Conservation (phyloP, 2,113 vertebrate genomes). For the Zosterops pallidus region DNA sequence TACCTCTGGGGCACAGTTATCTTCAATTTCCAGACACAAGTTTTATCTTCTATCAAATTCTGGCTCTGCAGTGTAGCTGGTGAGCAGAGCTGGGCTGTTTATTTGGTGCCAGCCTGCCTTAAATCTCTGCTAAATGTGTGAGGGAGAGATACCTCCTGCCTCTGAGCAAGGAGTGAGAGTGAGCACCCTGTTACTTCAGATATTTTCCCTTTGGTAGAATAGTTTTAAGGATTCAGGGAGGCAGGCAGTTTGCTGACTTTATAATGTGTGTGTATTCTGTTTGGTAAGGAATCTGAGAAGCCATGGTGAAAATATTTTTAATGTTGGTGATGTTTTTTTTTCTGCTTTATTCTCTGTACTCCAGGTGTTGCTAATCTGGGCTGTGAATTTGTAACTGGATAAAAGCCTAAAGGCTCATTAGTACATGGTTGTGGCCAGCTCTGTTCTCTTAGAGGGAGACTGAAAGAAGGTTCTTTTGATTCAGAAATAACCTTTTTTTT, state of each 20-base stretch:
- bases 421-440: background rate
- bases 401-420: background rate
- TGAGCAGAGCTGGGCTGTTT: background rate
- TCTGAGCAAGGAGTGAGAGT: background rate
- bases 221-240: background rate
- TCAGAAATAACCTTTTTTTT: background rate
- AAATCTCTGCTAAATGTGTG: background rate
- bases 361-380: background rate
- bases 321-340: background rate
- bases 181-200: background rate
- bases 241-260: background rate
- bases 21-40: constrained; percentile 17
- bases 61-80: background rate
- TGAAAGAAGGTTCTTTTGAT: background rate
- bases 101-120: constrained; percentile 9
- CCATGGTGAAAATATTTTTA: background rate
- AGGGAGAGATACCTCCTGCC: background rate
- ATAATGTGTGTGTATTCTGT: background rate
- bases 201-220: background rate
- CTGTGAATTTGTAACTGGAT: background rate
- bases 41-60: background rate
- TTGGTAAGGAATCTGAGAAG: background rate
- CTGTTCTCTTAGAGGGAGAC: background rate
- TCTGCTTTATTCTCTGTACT: background rate
- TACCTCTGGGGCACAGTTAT: background rate